A percentile compares a stretch with the other conserved stretches of the same genome.
Evolutionary conservation across 2,888 invertebrate genomes (phyloP).

Genomic region (Orthonevra nobilis): DNA sequence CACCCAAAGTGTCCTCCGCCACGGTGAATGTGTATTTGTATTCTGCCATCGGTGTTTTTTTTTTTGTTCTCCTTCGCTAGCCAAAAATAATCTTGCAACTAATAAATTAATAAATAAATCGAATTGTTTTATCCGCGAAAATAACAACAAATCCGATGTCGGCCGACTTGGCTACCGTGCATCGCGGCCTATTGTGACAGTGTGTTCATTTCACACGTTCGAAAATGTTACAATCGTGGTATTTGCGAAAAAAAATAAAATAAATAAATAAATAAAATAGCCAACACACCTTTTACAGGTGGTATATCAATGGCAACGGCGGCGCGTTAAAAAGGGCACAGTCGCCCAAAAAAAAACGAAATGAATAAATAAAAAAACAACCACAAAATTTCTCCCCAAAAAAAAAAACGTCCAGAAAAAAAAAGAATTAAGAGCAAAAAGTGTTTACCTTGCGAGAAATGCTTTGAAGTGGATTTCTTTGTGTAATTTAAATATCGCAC

Average conservation of each 20-base stretch:
- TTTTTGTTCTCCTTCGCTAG: background rate
- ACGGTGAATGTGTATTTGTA: slow-evolving; percentile 17
- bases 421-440: background rate
- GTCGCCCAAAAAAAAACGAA: too few species aligned
- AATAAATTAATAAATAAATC: background rate
- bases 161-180: background rate
- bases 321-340: background rate
- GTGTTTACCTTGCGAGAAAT: slow-evolving; percentile 24
- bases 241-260: too few species aligned
- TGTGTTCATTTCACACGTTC: background rate
- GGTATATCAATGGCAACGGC: slow-evolving; percentile 4
- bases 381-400: background rate
- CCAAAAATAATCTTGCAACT: slow-evolving; percentile 29
- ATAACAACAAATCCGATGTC: background rate
- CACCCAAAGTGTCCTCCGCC: slow-evolving; percentile 2
- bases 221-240: too few species aligned
- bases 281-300: slow-evolving; percentile 29
- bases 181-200: background rate
- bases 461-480: slow-evolving; percentile 25
- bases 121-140: slow-evolving; percentile 15
- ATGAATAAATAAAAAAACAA: too few species aligned
- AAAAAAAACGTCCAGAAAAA: background rate
- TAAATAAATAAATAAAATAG: slow-evolving; percentile 2
- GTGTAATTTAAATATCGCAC: slow-evolving; percentile 24
- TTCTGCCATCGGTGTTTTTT: too few species aligned